A percentile compares a stretch with the other conserved stretches of the same genome.
Conservation (phyloP, 37 sponge, comb jelly and placozoan species). For the Halichondria panicea region DNA sequence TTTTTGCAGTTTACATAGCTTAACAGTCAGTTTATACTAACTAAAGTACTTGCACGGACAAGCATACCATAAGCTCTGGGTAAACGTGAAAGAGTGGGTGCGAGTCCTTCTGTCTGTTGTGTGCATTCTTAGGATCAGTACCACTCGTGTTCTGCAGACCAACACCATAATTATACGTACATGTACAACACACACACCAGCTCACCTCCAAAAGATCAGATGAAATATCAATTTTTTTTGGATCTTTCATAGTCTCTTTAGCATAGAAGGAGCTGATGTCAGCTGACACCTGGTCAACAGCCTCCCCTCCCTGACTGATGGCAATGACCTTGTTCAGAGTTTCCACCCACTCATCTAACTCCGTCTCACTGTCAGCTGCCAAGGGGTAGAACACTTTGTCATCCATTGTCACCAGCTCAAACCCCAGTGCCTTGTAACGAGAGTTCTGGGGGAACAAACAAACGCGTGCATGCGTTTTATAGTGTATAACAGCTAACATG, state of each 20-base stretch:
- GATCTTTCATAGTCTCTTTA: slow-evolving; percentile 38
- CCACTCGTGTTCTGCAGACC: slow-evolving; percentile 17
- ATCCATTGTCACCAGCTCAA: slow-evolving; percentile 65
- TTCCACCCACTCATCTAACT: slow-evolving; percentile 70
- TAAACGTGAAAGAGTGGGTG: slow-evolving; percentile 70
- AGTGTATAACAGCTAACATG: slow-evolving; percentile 30
- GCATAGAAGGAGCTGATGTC: slow-evolving; percentile 30
- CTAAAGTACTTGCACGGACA: neutral
- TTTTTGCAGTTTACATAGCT: neutral
- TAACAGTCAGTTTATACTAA: neutral
- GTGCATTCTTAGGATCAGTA: slow-evolving; percentile 24
- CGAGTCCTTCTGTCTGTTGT: slow-evolving; percentile 26
- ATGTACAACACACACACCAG: neutral
- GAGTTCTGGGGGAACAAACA: slow-evolving; percentile 31
- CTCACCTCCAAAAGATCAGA: slow-evolving; percentile 61
- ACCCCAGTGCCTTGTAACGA: slow-evolving; percentile 37
- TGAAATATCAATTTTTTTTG: slow-evolving; percentile 17
- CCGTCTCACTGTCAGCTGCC: slow-evolving; percentile 65
- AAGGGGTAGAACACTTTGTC: slow-evolving; percentile 59
- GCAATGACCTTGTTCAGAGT: slow-evolving; percentile 54
- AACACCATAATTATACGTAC: no score
- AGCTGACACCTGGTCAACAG: neutral
- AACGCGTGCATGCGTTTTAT: neutral
- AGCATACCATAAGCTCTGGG: slow-evolving; percentile 66
- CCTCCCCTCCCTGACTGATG: slow-evolving; percentile 1